Percentiles rank a stretch among this genome's conserved stretches.
These are phyloP conservation scores for Sebastes vulpes DNA, from an alignment of 2,797 vertebrate species.

Conservation along the genomic window DNA sequence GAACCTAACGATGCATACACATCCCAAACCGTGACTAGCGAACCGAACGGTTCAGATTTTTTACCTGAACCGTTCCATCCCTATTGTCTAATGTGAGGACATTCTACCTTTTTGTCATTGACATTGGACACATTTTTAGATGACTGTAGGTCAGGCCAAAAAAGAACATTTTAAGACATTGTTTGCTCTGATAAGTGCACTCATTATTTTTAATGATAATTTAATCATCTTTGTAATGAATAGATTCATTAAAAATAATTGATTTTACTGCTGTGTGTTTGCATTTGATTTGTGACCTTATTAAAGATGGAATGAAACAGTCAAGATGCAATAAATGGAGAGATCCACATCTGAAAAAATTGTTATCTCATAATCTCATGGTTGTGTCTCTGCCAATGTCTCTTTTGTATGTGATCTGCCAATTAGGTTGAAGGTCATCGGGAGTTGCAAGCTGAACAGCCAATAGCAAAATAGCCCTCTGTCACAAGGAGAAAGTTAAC, in stretches of 20 bases:
- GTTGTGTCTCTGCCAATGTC: not conserved
- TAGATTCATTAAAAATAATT: not conserved
- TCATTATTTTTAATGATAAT: not conserved
- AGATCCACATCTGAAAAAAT: not conserved
- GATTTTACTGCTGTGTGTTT: not conserved
- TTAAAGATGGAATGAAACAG: not conserved
- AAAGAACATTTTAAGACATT: not conserved
- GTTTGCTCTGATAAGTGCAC: not conserved
- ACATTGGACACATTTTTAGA: not conserved
- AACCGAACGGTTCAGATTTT: too few species aligned
- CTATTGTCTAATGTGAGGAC: not conserved
- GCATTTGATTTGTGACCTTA: not conserved
- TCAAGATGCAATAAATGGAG: not conserved
- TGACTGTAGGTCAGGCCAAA: not conserved
- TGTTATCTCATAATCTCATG: not conserved
- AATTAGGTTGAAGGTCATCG: slow-evolving; percentile 71
- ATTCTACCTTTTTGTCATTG: not conserved
- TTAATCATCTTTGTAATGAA: not conserved
- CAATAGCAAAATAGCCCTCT: slow-evolving; percentile 55
- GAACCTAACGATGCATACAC: too few species aligned
- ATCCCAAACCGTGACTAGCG: too few species aligned
- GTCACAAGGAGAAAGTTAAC: slow-evolving; percentile 49
- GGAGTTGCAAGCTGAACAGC: slow-evolving; percentile 46
- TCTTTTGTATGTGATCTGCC: slow-evolving; percentile 33
- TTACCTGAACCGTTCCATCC: too few species aligned